Evolutionary conservation across 2,113 vertebrate genomes (phyloP).

Genomic region (Sphyrna mokarran): DNA sequence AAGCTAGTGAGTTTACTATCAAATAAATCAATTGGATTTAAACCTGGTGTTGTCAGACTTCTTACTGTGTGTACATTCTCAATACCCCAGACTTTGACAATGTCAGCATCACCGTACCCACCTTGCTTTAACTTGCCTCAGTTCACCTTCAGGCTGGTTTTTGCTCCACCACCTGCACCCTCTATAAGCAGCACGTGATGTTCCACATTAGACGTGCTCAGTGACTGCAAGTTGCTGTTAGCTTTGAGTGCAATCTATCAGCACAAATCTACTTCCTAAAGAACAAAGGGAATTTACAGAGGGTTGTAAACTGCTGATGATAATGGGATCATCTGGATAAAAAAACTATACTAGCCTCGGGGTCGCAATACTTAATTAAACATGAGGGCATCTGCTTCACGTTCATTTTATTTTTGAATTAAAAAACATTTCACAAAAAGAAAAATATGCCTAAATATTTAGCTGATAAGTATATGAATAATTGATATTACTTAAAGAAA

Average conservation of each 20-base stretch:
- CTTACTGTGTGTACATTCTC: no score
- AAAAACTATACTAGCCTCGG: not conserved
- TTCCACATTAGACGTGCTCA: not conserved
- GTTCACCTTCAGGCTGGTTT: not conserved
- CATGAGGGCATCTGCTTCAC: not conserved
- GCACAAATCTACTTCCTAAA: not conserved
- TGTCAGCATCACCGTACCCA: not conserved
- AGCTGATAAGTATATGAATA: not conserved
- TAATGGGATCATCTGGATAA: conserved; percentile 17
- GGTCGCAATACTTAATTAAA: not conserved
- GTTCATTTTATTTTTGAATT: not conserved
- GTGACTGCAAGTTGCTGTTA: not conserved
- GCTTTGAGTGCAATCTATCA: not conserved
- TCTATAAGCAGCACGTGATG: not conserved
- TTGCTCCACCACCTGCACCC: not conserved
- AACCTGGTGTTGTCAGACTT: no score
- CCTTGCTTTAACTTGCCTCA: not conserved
- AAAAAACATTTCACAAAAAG: not conserved
- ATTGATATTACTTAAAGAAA: not conserved
- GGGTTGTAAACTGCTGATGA: not conserved
- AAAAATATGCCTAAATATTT: not conserved
- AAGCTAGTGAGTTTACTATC: no score
- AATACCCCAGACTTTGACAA: not conserved
- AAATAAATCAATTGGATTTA: no score
- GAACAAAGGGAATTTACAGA: not conserved